These are phyloP conservation scores for Melinaea menophilus DNA, from an alignment of 2,888 invertebrate species.

Conservation along the genomic window DNA sequence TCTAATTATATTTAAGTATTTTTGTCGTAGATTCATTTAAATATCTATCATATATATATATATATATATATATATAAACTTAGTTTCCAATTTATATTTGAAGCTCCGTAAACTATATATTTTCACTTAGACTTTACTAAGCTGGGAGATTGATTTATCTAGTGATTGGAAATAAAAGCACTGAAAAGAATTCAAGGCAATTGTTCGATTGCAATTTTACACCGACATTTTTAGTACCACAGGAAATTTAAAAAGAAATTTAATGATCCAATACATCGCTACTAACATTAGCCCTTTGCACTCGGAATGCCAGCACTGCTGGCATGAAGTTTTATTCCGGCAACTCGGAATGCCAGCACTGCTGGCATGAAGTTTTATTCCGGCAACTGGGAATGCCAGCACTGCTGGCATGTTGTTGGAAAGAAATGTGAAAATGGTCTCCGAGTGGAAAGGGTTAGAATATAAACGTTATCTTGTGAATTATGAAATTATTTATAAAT, in stretches of 20 bases:
- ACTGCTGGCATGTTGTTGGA: too few species aligned
- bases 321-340: too few species aligned
- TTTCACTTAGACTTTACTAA: neutral
- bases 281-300: too few species aligned
- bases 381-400: too few species aligned
- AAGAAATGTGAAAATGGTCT: too few species aligned
- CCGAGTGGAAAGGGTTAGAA: too few species aligned
- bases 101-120: neutral
- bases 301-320: too few species aligned
- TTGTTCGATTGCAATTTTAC: neutral
- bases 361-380: too few species aligned
- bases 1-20: too few species aligned
- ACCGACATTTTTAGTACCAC: neutral
- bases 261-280: neutral
- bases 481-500: conserved; percentile 15
- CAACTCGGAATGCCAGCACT: too few species aligned
- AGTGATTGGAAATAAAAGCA: neutral
- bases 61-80: neutral
- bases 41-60: neutral
- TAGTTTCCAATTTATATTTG: too few species aligned
- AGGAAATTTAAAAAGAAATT: neutral
- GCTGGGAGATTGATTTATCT: neutral
- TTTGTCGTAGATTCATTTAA: too few species aligned
- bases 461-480: conserved; percentile 8
- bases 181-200: neutral